phyloP scores from a whole-genome alignment of 2,113 vertebrate genomes.

The Solea solea region DNA sequence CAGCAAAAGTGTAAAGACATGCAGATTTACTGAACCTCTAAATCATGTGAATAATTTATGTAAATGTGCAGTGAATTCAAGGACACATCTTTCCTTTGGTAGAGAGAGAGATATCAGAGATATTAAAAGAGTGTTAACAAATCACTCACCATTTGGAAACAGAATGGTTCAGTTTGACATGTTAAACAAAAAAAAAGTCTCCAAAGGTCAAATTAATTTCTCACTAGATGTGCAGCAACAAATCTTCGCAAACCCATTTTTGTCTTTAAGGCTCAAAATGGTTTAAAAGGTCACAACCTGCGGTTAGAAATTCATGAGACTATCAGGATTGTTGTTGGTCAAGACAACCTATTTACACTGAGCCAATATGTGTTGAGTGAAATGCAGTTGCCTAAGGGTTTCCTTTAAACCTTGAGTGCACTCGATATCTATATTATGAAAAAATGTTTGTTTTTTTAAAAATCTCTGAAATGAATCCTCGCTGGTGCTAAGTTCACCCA shows the following conservation, averaged over 20 bases:
- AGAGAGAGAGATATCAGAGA: neutral
- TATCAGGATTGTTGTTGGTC: conserved; percentile 47
- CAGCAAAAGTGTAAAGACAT: neutral
- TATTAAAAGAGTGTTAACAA: neutral
- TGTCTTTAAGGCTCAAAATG: conserved; percentile 31
- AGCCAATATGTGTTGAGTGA: conserved; percentile 13
- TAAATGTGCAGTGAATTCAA: neutral
- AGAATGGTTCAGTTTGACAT: neutral
- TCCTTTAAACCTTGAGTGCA: conserved; percentile 18
- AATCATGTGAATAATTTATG: neutral
- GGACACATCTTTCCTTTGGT: neutral
- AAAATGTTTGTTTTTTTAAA: too few relatives aligned
- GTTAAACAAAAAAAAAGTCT: neutral
- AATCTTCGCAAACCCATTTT: conserved; percentile 18
- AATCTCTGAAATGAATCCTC: conserved; percentile 11
- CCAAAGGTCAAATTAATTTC: conserved; percentile 18
- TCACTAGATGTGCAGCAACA: conserved; percentile 13
- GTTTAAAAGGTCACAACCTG: conserved; percentile 41
- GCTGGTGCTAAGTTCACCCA: neutral
- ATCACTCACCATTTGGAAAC: neutral
- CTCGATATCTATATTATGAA: conserved; percentile 16
- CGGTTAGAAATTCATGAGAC: conserved; percentile 55
- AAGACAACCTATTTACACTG: conserved; percentile 47
- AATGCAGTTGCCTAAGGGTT: conserved; percentile 26
- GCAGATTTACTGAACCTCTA: neutral